Evolutionary conservation across 2,113 vertebrate genomes (phyloP).

Genomic region (Carettochelys insculpta): DNA sequence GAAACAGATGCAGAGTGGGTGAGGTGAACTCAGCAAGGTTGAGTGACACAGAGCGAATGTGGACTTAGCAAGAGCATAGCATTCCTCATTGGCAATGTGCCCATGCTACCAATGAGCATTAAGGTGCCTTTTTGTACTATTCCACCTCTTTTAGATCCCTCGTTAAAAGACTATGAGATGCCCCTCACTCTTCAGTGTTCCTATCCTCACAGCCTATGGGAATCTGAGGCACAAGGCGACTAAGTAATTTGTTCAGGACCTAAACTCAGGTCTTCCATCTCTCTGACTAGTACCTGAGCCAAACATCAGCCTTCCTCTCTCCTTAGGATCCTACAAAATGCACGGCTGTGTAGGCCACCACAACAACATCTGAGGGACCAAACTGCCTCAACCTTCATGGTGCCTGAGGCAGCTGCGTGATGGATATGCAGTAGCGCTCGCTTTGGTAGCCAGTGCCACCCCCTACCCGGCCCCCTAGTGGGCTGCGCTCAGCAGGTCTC

Average conservation of each 20-base stretch:
- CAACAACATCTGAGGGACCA: no score
- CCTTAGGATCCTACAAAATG: no score
- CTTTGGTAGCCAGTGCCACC: no score
- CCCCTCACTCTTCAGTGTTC: not conserved
- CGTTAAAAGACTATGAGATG: not conserved
- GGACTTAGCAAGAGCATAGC: not conserved
- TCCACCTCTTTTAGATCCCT: not conserved
- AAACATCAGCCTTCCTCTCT: no score
- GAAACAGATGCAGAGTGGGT: not conserved
- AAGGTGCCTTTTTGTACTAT: not conserved
- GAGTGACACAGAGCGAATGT: not conserved
- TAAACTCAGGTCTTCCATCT: no score
- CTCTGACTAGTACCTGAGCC: no score
- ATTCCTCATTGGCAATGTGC: not conserved
- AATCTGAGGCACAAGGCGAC: not conserved
- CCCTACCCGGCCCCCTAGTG: no score
- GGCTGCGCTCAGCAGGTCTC: no score
- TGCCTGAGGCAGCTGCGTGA: no score
- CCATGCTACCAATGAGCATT: not conserved
- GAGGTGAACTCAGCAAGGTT: not conserved
- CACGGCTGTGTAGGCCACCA: no score
- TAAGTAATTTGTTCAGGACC: not conserved
- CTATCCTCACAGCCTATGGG: not conserved
- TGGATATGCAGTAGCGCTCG: no score
- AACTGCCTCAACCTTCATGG: no score